Conservation (phyloP, 2,113 vertebrate species). For the Etheostoma cragini region DNA sequence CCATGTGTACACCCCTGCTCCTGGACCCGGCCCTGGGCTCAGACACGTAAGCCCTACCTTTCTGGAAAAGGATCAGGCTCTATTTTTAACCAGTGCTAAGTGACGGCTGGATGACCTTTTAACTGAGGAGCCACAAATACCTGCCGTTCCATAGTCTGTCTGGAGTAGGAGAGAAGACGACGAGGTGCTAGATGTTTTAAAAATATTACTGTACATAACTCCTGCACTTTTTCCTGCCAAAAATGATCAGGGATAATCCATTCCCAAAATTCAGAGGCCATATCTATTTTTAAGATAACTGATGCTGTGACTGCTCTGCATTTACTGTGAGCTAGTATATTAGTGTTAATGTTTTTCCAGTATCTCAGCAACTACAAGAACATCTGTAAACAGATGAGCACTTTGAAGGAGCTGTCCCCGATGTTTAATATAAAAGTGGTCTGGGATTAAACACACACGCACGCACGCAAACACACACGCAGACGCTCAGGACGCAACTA, state of each 20-base stretch:
- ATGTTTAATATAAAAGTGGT: too few relatives aligned
- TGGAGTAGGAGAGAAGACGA: neutral
- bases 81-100: slow-evolving; percentile 66
- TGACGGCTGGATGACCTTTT: slow-evolving; percentile 63
- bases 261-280: neutral
- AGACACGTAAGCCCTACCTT: slow-evolving; percentile 57
- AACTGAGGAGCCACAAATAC: slow-evolving; percentile 37
- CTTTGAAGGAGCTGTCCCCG: neutral
- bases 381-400: neutral
- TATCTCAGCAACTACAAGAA: neutral
- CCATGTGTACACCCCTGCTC: slow-evolving; percentile 8
- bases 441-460: too few relatives aligned
- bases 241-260: neutral
- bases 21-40: slow-evolving; percentile 10
- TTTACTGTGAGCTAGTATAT: neutral
- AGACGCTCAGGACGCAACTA: too few relatives aligned
- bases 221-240: neutral
- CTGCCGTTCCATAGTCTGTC: slow-evolving; percentile 31
- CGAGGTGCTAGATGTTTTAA: neutral
- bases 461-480: too few relatives aligned
- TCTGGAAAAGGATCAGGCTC: slow-evolving; percentile 59
- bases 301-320: neutral
- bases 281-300: neutral
- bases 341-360: neutral
- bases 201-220: neutral